These are phyloP conservation scores for Neotragus pygmaeus DNA, from an alignment of 2,113 vertebrate genomes.

Conservation along the genomic window DNA sequence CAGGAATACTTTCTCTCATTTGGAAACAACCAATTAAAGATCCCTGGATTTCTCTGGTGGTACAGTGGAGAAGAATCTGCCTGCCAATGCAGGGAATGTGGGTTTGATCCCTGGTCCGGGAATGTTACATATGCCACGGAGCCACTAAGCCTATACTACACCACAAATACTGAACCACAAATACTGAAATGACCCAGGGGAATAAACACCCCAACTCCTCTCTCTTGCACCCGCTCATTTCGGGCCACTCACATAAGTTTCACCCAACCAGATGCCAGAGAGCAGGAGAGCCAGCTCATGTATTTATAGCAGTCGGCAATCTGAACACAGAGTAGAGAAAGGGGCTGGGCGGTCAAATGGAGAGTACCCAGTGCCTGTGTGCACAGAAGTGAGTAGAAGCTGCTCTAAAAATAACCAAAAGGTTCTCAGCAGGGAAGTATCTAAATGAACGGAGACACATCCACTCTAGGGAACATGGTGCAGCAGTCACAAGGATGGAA, in stretches of 20 bases:
- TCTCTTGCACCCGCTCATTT: background rate
- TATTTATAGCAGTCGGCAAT: background rate
- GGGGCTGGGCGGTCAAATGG: background rate
- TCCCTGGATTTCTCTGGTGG: background rate
- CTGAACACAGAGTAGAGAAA: background rate
- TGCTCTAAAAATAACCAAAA: background rate
- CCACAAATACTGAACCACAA: background rate
- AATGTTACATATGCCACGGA: background rate
- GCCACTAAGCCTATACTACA: background rate
- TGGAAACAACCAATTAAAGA: background rate
- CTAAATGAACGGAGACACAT: background rate
- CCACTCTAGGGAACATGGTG: background rate
- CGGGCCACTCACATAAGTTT: background rate
- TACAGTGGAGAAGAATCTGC: background rate
- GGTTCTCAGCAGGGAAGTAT: background rate
- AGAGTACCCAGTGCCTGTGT: background rate
- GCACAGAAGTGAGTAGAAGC: background rate
- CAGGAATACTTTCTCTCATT: background rate
- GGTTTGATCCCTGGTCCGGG: background rate
- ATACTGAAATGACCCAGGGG: background rate
- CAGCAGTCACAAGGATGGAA: background rate
- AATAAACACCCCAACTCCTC: background rate
- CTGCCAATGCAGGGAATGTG: background rate
- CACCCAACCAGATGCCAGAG: background rate
- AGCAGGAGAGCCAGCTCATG: background rate